Evolutionary conservation across 2,797 vertebrate genomes (phyloP).

Genomic region (Falco berigora): DNA sequence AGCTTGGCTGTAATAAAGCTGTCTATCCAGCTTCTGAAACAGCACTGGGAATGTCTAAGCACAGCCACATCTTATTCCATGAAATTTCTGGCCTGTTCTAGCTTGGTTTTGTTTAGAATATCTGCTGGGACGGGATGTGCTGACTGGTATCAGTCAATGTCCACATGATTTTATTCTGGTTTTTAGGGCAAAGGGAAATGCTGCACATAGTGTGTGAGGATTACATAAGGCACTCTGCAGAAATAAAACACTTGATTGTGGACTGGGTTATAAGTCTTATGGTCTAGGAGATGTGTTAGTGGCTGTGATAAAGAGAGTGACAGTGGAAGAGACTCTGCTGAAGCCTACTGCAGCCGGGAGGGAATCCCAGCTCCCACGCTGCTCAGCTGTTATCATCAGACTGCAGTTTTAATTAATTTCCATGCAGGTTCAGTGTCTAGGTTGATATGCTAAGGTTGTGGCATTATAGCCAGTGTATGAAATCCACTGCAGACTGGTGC

Average conservation of each 20-base stretch:
- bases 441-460: background rate
- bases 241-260: background rate
- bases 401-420: background rate
- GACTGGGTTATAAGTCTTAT: background rate
- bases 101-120: background rate
- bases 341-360: rapidly evolving
- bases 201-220: rapidly evolving
- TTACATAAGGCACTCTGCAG: background rate
- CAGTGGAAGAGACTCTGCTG: background rate
- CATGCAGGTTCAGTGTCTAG: background rate
- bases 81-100: background rate
- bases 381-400: background rate
- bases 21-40: background rate
- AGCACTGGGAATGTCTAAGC: background rate
- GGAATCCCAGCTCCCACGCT: background rate
- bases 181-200: background rate
- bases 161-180: background rate
- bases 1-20: background rate
- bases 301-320: background rate
- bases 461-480: background rate
- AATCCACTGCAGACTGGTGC: background rate
- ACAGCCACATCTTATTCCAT: background rate
- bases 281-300: background rate
- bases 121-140: background rate
- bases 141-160: too few relatives aligned